A percentile compares a stretch with the other conserved stretches of the same genome.
These are phyloP conservation scores for Alexandromys fortis DNA, from an alignment of 2,113 vertebrate genomes.

Conservation along the genomic window DNA sequence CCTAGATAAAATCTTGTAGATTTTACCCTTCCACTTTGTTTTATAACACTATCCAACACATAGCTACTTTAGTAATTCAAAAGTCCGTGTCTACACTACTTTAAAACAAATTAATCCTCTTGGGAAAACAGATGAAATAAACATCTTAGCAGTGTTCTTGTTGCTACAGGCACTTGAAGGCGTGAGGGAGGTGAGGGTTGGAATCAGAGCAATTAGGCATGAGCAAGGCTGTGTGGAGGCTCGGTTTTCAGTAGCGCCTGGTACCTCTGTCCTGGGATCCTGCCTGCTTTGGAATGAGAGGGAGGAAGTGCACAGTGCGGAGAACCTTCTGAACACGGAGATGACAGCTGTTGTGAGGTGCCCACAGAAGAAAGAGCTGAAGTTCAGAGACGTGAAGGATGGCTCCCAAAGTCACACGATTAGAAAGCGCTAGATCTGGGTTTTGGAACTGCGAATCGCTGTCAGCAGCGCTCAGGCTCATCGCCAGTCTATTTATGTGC, in stretches of 20 bases:
- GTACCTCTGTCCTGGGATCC: not conserved
- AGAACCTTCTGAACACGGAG: not conserved
- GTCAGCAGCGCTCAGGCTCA: not conserved
- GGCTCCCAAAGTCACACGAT: not conserved
- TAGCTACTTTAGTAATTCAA: constrained; percentile 50
- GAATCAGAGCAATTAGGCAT: not conserved
- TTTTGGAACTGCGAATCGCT: constrained; percentile 7
- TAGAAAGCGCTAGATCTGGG: not conserved
- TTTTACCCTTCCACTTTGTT: not conserved
- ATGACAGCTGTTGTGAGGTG: not conserved
- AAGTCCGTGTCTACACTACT: not conserved
- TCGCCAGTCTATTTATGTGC: not conserved
- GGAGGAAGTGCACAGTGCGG: rapidly evolving
- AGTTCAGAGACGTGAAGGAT: not conserved
- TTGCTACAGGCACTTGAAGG: not conserved
- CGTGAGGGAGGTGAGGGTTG: not conserved
- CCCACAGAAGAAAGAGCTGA: constrained; percentile 20
- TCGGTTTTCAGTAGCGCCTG: not conserved
- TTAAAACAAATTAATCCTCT: constrained; percentile 57
- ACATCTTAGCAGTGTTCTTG: constrained; percentile 27
- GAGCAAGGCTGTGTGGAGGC: not conserved
- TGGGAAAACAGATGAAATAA: constrained; percentile 12
- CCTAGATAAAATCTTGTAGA: not conserved
- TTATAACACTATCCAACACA: constrained; percentile 7
- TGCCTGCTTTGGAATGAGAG: not conserved